A percentile compares a stretch with the other conserved stretches of the same genome.
These are phyloP conservation scores for Verasper variegatus DNA, from an alignment of 2,113 vertebrate genomes.

Conservation along the genomic window DNA sequence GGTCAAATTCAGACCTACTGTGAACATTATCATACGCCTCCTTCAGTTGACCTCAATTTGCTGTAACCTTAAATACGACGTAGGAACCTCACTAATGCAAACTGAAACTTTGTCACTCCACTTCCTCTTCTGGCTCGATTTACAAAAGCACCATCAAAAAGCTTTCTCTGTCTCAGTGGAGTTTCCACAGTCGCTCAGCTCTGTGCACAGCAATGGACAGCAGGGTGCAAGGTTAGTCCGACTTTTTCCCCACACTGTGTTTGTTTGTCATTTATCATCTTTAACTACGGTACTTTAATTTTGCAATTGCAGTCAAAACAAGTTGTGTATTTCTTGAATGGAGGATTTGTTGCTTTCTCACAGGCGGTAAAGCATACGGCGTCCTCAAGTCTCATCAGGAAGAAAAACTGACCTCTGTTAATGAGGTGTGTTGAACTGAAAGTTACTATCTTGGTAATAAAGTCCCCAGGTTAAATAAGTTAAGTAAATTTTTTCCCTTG, in stretches of 20 bases:
- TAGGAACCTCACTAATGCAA: constrained; percentile 37
- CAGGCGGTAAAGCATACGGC: constrained; percentile 86
- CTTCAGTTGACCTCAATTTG: neutral
- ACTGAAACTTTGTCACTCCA: constrained; percentile 39
- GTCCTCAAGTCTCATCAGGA: constrained; percentile 84
- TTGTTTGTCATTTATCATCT: neutral
- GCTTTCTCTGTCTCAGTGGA: neutral
- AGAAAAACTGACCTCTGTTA: constrained; percentile 77
- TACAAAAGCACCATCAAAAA: constrained; percentile 24
- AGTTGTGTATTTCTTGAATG: neutral
- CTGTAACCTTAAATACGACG: constrained; percentile 24
- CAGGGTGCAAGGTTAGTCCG: constrained; percentile 68
- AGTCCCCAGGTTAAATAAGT: neutral
- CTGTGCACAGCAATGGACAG: constrained; percentile 61
- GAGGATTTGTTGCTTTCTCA: neutral
- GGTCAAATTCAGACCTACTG: neutral
- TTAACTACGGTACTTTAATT: neutral
- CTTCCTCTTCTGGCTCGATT: constrained; percentile 70
- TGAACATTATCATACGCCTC: neutral
- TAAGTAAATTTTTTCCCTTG: neutral
- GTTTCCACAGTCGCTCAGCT: constrained; percentile 7
- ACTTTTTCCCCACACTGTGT: neutral
- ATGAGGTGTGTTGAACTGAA: constrained; percentile 66
- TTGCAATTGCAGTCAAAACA: neutral
- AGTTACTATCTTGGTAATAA: neutral